Conservation (phyloP, 64 coral and sea anemone species). For the Montipora capricornis region DNA sequence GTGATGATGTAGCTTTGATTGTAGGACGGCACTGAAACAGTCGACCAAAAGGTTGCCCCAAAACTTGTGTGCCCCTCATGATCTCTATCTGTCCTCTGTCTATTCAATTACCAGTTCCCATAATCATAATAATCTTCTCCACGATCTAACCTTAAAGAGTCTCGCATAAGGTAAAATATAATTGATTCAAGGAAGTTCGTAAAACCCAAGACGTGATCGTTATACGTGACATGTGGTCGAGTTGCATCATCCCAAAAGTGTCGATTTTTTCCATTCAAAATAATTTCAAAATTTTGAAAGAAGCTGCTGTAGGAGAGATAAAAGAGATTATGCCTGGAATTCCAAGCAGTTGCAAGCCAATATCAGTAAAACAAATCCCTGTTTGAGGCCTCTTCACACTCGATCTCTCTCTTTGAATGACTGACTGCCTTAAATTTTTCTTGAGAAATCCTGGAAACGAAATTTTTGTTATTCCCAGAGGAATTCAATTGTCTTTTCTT, state of each 20-base stretch:
- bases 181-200: too few species aligned
- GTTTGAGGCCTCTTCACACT: too few species aligned
- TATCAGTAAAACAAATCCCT: too few species aligned
- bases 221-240: too few species aligned
- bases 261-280: neutral
- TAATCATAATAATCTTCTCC: neutral
- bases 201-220: too few species aligned
- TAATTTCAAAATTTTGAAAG: neutral
- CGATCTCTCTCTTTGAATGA: too few species aligned
- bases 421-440: too few species aligned
- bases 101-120: neutral
- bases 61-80: slow-evolving; percentile 19
- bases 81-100: neutral
- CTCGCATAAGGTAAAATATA: too few species aligned
- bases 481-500: neutral
- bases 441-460: too few species aligned
- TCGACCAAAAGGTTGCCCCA: neutral
- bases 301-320: neutral
- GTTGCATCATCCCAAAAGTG: neutral
- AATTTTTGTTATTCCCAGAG: neutral
- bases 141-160: too few species aligned
- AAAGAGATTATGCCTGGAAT: neutral
- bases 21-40: neutral
- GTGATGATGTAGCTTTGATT: neutral
- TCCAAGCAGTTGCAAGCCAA: too few species aligned